These are phyloP conservation scores for Perizoma flavofasciatum DNA, from an alignment of 2,888 invertebrate species.

Conservation along the genomic window DNA sequence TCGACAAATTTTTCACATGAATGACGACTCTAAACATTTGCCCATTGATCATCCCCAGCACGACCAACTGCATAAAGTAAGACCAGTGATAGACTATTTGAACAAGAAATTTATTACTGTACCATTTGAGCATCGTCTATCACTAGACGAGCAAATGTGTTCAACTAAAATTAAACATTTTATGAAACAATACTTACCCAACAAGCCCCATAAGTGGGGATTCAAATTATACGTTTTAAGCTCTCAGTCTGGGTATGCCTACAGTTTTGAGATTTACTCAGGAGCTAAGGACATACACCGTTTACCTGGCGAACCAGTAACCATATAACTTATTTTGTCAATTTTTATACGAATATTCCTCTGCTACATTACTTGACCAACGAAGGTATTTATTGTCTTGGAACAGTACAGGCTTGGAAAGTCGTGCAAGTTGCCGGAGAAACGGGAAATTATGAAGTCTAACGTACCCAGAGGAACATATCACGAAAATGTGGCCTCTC, in stretches of 20 bases:
- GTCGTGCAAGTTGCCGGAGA: constrained; percentile 43
- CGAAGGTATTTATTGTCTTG: constrained; percentile 43
- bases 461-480: too few species aligned
- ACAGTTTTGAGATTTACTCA: constrained; percentile 15
- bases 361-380: constrained; percentile 37
- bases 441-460: too few species aligned
- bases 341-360: neutral
- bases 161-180: constrained; percentile 33
- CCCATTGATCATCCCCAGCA: constrained; percentile 40
- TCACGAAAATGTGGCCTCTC: too few species aligned
- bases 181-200: constrained; percentile 33
- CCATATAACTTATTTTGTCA: constrained; percentile 44
- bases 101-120: constrained; percentile 29
- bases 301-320: constrained; percentile 45
- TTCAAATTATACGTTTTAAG: constrained; percentile 36
- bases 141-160: constrained; percentile 36
- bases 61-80: constrained; percentile 46
- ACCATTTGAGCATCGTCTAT: constrained; percentile 31
- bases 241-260: constrained; percentile 19
- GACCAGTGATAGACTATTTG: constrained; percentile 44
- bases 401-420: constrained; percentile 46
- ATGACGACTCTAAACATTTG: constrained; percentile 41
- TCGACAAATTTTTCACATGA: constrained; percentile 42
- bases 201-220: constrained; percentile 38
- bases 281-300: constrained; percentile 42